Evolutionary conservation across 2,888 invertebrate species (phyloP).

Genomic region (Graphium colonna): DNA sequence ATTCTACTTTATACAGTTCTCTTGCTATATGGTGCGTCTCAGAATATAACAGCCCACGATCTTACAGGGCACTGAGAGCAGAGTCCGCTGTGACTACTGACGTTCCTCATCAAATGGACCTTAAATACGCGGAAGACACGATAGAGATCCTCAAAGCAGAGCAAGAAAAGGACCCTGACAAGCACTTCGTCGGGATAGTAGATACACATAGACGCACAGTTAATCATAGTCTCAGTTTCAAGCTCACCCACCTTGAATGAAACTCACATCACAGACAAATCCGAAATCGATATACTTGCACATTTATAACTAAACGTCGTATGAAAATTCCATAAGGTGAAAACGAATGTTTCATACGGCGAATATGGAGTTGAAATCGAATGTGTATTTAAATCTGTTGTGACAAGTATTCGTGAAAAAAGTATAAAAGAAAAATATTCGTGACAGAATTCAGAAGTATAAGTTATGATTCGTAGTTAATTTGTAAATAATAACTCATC

Average conservation of each 20-base stretch:
- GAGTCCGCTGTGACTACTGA: conserved; percentile 69
- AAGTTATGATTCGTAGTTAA: no score
- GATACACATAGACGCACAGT: conserved; percentile 84
- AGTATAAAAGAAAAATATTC: no score
- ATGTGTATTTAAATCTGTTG: no score
- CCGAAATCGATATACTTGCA: conserved; percentile 86
- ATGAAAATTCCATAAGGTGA: background rate
- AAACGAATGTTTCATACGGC: no score
- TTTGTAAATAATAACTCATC: no score
- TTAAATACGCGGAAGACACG: conserved; percentile 75
- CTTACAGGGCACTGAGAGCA: conserved; percentile 81
- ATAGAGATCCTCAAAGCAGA: conserved; percentile 85
- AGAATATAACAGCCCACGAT: conserved; percentile 90
- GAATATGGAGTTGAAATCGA: no score
- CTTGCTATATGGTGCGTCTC: conserved; percentile 79
- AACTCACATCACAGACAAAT: conserved; percentile 72
- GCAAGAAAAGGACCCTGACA: conserved; percentile 82
- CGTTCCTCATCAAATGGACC: conserved; percentile 79
- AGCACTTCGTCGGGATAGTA: conserved; percentile 88
- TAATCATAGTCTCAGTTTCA: conserved; percentile 86
- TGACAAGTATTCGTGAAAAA: no score
- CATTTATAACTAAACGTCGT: conserved; percentile 79
- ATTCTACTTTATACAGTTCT: no score
- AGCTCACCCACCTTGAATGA: conserved; percentile 82
- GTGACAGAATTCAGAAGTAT: no score